Conservation (phyloP, 2,113 vertebrate species). For the Poeciliopsis prolifica region DNA sequence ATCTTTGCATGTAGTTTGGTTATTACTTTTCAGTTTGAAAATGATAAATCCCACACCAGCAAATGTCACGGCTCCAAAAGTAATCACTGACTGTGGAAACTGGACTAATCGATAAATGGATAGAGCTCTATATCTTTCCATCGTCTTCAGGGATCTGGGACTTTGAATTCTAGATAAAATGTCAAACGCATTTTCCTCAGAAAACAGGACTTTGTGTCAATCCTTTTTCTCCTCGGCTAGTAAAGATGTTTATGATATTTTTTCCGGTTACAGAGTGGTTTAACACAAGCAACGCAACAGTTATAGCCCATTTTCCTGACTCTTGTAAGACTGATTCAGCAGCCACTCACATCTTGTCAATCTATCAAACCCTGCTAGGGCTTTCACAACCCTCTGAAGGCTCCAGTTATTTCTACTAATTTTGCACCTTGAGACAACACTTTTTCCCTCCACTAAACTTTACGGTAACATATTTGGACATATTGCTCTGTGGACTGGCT, state of each 20-base stretch:
- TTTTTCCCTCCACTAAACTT: not conserved
- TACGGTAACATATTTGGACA: not conserved
- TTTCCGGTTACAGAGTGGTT: not conserved
- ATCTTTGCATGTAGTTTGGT: too few relatives aligned
- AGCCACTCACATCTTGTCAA: not conserved
- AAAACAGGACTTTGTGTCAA: too few relatives aligned
- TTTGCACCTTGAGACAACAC: not conserved
- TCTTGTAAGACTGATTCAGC: not conserved
- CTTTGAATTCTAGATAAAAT: too few relatives aligned
- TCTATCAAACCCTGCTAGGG: not conserved
- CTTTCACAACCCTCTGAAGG: not conserved
- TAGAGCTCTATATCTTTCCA: too few relatives aligned
- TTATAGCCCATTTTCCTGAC: not conserved
- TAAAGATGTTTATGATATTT: not conserved
- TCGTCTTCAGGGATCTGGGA: too few relatives aligned
- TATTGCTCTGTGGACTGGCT: not conserved
- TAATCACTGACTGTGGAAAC: too few relatives aligned
- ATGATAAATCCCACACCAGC: too few relatives aligned
- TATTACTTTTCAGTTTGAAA: too few relatives aligned
- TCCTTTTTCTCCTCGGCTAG: too few relatives aligned
- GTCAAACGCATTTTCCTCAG: too few relatives aligned
- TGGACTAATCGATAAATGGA: too few relatives aligned
- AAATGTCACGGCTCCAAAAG: too few relatives aligned
- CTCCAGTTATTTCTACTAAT: not conserved
- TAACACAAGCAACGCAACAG: not conserved